Evolutionary conservation across 2,888 invertebrate species (phyloP), one percentile per base, ranked within the genome.

Genomic region (Acholoe squamosa): DNA sequence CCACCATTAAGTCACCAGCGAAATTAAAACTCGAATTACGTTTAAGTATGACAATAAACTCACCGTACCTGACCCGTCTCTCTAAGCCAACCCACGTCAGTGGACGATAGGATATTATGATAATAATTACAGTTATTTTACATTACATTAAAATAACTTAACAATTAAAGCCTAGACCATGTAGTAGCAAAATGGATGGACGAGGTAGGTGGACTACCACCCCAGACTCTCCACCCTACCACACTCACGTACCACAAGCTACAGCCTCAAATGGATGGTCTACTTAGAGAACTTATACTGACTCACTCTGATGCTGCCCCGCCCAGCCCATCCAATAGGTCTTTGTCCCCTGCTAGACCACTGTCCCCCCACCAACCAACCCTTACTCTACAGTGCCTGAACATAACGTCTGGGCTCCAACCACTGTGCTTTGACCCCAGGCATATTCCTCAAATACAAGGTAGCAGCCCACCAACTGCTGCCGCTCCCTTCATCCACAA

Each of bases 371-470:
- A 61, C 61, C 22, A n/a, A 7, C 61, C 61, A 12, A 3, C 61
- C 61, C 61, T 14, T 19, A 19, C n/a, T 61, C 22, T 61, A n/a
- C 43, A 61, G 61, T 61, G 43, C 61, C 61, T 61, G 22, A n/a
- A n/a, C n/a, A 61, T 61, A 61, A 61, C 61, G 61, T 61, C 61
- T 61, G 61, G 61, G 61, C 5, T 61, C 3, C 5, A n/a, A n/a
- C 61, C 61, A 61, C 61, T 61, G 14, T 43, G 43, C 43, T 61
- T 61, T 61, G 61, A 61, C 61, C 61, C 61, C 61, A 61, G 61
- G 22, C 61, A 61, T 61, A 61, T 61, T 61, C 61, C n/a, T 61
- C 61, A 61, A 61, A 0, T 61, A n/a, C 7, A 61, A 61, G 43
- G 43, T 7, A 61, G 7, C 61, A 61, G 61, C 61, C 61, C 19